A percentile compares a stretch with the other conserved stretches of the same genome.
Evolutionary conservation across 2,888 invertebrate species (phyloP).

Genomic region (Archips crataeganus): DNA sequence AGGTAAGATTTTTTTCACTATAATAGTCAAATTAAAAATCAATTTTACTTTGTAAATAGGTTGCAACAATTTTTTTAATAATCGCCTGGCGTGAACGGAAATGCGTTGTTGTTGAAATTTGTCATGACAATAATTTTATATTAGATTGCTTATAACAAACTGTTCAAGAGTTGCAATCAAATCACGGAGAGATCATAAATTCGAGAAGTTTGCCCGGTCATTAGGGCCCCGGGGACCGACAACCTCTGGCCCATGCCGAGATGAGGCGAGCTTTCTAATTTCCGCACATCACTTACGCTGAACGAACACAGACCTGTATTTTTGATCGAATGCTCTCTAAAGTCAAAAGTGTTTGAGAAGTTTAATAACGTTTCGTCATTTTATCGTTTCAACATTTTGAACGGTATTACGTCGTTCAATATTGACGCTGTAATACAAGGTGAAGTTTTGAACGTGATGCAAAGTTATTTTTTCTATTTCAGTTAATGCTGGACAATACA

Average conservation of each 20-base stretch:
- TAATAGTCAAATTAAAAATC: no score
- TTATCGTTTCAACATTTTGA: background rate
- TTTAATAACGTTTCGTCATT: background rate
- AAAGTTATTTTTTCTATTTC: no score
- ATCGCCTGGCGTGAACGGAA: background rate
- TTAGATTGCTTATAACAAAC: slow-evolving; percentile 46
- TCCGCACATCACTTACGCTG: slow-evolving; percentile 42
- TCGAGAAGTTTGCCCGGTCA: slow-evolving; percentile 53
- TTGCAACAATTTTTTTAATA: no score
- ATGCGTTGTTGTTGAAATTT: background rate
- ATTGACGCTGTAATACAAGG: background rate
- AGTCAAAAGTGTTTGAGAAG: background rate
- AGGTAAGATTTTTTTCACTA: no score
- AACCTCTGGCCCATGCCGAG: slow-evolving; percentile 52
- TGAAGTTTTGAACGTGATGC: no score
- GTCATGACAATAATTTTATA: background rate
- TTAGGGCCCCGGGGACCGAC: slow-evolving; percentile 50
- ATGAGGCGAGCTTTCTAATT: slow-evolving; percentile 45
- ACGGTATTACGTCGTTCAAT: background rate
- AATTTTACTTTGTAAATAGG: no score
- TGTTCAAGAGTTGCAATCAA: slow-evolving; percentile 51
- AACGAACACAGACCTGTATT: slow-evolving; percentile 19
- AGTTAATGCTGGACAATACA: no score
- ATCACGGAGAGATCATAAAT: slow-evolving; percentile 56
- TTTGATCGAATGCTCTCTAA: slow-evolving; percentile 14